A percentile compares a stretch with the other conserved stretches of the same genome.
These are phyloP conservation scores for Cotesia typhae DNA, from an alignment of 1,140 invertebrate genomes.

Conservation along the genomic window DNA sequence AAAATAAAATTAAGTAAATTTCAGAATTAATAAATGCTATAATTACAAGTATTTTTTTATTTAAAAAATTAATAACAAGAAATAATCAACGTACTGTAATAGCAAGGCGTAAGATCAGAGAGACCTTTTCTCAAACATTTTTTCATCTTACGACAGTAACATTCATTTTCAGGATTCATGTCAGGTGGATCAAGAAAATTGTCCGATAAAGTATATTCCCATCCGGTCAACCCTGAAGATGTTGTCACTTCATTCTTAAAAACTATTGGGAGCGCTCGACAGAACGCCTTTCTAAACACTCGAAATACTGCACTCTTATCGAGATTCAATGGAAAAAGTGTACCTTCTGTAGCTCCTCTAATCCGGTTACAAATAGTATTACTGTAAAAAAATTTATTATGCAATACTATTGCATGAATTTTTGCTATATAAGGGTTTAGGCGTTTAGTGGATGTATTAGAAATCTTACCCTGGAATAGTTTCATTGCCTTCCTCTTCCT, in stretches of 20 bases:
- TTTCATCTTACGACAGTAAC: constrained; percentile 67
- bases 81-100: constrained; percentile 71
- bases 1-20: constrained; percentile 10
- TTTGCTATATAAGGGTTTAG: too few species aligned
- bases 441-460: not conserved
- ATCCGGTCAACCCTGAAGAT: constrained; percentile 57
- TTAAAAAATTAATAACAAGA: not conserved
- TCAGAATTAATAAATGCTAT: not conserved
- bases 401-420: not conserved
- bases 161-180: constrained; percentile 70
- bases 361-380: constrained; percentile 69
- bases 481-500: constrained; percentile 51
- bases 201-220: constrained; percentile 64
- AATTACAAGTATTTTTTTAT: not conserved
- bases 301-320: constrained; percentile 65
- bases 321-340: constrained; percentile 69
- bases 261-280: constrained; percentile 70
- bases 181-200: constrained; percentile 68
- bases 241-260: constrained; percentile 56
- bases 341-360: constrained; percentile 70
- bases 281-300: constrained; percentile 75
- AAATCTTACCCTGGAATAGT: constrained; percentile 51
- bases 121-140: constrained; percentile 72
- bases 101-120: constrained; percentile 75
- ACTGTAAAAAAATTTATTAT: constrained; percentile 39